phyloP scores from a whole-genome alignment of 2,888 invertebrate genomes.

The Phaonia tiefii region DNA sequence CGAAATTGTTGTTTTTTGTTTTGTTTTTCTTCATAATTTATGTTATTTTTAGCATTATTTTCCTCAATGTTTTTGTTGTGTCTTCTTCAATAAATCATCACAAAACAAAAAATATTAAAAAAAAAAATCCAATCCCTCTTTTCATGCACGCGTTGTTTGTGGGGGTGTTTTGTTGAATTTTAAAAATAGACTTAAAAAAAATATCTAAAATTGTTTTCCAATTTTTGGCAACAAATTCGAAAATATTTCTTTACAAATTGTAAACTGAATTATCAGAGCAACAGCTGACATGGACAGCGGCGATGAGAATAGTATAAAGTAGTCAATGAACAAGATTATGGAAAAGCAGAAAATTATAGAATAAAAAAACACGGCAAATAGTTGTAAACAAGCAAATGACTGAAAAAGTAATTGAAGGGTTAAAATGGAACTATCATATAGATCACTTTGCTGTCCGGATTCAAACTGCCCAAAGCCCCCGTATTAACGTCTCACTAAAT shows the following conservation, averaged over 20 bases:
- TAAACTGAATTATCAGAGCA: conserved; percentile 2
- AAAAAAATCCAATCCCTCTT: no score
- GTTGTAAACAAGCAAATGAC: no score
- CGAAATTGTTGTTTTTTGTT: no score
- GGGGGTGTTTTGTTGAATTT: conserved; percentile 17
- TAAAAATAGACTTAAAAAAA: no score
- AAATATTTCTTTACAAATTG: neutral
- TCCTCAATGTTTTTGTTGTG: neutral
- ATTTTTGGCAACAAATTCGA: conserved; percentile 31
- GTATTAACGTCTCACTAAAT: no score
- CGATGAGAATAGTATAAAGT: conserved; percentile 1
- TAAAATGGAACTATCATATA: no score
- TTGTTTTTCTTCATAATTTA: no score
- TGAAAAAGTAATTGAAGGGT: no score
- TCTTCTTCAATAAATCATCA: neutral
- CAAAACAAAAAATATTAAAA: conserved; percentile 1
- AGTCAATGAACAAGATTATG: neutral
- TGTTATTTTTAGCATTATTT: no score
- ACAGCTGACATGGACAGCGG: conserved; percentile 42
- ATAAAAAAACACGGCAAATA: neutral
- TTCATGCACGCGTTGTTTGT: neutral
- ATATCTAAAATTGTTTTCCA: conserved; percentile 51
- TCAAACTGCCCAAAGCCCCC: no score
- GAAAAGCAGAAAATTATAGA: neutral
- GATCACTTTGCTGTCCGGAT: no score